A percentile compares a stretch with the other conserved stretches of the same genome.
phyloP scores from a whole-genome alignment of 2,888 invertebrate genomes.

The Cheilosia impressa region DNA sequence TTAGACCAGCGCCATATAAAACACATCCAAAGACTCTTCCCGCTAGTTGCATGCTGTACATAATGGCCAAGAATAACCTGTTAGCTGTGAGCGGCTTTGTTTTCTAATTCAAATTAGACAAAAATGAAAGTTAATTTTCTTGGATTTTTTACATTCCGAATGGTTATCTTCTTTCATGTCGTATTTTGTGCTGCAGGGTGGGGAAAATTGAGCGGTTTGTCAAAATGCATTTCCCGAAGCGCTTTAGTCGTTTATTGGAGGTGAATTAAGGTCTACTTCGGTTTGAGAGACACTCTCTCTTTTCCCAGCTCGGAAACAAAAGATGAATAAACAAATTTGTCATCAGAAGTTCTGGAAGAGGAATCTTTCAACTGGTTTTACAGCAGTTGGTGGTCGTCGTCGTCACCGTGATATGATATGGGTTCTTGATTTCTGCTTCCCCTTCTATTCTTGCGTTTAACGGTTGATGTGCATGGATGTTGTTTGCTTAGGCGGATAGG shows the following conservation, averaged over 20 bases:
- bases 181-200: constrained; percentile 11
- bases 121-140: constrained; percentile 72
- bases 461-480: constrained; percentile 39
- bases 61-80: constrained; percentile 64
- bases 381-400: not conserved
- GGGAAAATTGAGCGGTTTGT: constrained; percentile 55
- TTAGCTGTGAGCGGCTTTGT: constrained; percentile 52
- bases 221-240: constrained; percentile 51
- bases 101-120: constrained; percentile 74
- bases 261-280: constrained; percentile 14
- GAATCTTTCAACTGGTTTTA: constrained; percentile 15
- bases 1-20: not conserved
- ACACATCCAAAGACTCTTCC: not conserved
- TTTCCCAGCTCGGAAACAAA: constrained; percentile 46
- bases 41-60: constrained; percentile 20
- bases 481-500: constrained; percentile 50
- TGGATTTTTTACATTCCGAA: constrained; percentile 29
- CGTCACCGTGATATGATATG: constrained; percentile 8
- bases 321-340: constrained; percentile 56
- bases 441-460: constrained; percentile 42
- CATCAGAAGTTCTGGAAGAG: constrained; percentile 30
- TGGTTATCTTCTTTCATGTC: constrained; percentile 8
- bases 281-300: constrained; percentile 40
- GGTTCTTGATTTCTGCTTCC: constrained; percentile 30
- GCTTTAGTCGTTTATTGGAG: constrained; percentile 42